A percentile compares a stretch with the other conserved stretches of the same genome.
Evolutionary conservation across 2,888 invertebrate species (phyloP).

Genomic region (Urechis unicinctus): DNA sequence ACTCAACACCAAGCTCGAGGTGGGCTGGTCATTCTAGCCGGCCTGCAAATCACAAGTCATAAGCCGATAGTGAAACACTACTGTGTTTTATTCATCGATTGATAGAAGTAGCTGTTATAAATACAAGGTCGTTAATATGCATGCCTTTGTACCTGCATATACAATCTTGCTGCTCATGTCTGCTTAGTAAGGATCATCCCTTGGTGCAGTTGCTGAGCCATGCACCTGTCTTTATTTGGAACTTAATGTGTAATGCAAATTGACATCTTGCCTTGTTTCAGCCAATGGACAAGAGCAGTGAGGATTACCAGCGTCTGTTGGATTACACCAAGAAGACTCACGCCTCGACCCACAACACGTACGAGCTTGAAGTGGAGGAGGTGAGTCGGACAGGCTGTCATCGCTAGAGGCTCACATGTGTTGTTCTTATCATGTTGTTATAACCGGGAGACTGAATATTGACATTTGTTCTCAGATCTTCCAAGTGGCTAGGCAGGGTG

Average conservation of each 20-base stretch:
- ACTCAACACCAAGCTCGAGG: conserved; percentile 72
- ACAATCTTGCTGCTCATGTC: no score
- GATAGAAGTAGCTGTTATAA: no score
- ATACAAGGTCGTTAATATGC: no score
- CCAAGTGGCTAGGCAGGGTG: conserved; percentile 50
- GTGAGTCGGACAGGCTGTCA: conserved; percentile 48
- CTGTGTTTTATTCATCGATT: neutral
- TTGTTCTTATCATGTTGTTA: neutral
- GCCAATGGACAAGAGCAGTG: conserved; percentile 56
- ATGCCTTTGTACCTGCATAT: no score
- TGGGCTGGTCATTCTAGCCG: neutral
- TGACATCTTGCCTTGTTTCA: neutral
- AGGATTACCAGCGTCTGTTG: conserved; percentile 69
- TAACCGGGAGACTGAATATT: no score
- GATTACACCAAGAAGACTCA: conserved; percentile 87
- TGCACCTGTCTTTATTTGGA: no score
- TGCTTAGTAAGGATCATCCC: no score
- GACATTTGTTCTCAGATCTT: no score
- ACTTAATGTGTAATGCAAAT: no score
- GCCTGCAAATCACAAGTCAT: no score
- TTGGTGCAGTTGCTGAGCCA: no score
- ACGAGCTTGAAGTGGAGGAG: conserved; percentile 64
- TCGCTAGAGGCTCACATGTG: neutral
- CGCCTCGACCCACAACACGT: conserved; percentile 77
- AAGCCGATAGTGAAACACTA: no score